Percentiles rank a stretch among this genome's conserved stretches.
phyloP scores from a whole-genome alignment of 2,888 invertebrate genomes.

The Galerucella nymphaeae region DNA sequence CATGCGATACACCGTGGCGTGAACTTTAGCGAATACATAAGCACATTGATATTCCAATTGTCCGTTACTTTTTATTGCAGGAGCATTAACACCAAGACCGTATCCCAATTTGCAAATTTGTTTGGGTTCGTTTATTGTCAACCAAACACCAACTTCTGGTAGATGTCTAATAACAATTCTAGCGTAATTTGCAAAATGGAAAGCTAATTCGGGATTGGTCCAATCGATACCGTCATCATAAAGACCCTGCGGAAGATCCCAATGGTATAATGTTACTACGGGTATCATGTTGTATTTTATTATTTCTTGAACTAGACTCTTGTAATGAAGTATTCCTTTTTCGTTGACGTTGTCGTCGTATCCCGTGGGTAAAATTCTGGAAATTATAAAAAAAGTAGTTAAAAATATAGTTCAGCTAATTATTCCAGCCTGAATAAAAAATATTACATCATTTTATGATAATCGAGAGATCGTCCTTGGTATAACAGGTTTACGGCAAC shows the following conservation, averaged over 20 bases:
- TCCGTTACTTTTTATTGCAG: constrained; percentile 68
- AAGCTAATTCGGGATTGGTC: constrained; percentile 71
- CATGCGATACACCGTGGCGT: constrained; percentile 73
- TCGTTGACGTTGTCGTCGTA: constrained; percentile 74
- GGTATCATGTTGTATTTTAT: constrained; percentile 70
- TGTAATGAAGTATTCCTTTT: constrained; percentile 80
- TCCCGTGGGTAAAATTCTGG: constrained; percentile 77
- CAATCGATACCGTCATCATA: constrained; percentile 71
- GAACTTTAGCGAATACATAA: constrained; percentile 74
- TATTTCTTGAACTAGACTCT: constrained; percentile 78
- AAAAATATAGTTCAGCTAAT: not conserved
- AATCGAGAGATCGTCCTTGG: no score
- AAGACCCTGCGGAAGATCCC: constrained; percentile 49
- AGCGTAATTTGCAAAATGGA: constrained; percentile 71
- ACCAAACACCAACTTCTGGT: constrained; percentile 69
- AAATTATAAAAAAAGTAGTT: constrained; percentile 1
- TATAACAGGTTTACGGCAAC: no score
- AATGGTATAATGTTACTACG: constrained; percentile 73
- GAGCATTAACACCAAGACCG: constrained; percentile 68
- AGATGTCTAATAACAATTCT: constrained; percentile 65
- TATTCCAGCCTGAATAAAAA: not conserved
- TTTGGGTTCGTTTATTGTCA: constrained; percentile 75
- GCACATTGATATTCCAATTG: constrained; percentile 73
- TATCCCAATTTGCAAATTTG: constrained; percentile 57
- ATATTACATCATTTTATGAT: no score